Conservation (phyloP, 2,797 vertebrate genomes). For the Galagoides demidoff region DNA sequence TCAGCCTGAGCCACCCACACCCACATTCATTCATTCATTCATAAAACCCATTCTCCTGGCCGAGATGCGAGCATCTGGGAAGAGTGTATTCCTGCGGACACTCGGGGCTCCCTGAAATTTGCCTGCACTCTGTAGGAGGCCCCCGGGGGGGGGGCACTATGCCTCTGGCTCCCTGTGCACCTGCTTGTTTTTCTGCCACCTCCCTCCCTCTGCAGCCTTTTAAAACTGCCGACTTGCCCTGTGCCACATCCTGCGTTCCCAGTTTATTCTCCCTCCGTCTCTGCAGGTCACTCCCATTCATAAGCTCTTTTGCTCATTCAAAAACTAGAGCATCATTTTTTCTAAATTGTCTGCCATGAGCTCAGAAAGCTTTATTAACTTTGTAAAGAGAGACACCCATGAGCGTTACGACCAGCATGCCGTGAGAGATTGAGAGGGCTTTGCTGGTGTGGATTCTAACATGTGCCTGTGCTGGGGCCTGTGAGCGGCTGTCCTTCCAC, state of each 20-base stretch:
- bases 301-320: conserved; percentile 57
- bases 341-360: background rate
- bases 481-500: background rate
- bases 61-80: rapidly evolving
- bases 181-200: background rate
- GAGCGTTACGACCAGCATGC: background rate
- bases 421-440: rapidly evolving
- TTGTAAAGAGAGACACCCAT: background rate
- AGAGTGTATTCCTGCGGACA: rapidly evolving
- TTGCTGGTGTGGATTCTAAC: background rate
- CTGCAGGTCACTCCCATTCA: background rate
- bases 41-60: background rate
- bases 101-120: background rate
- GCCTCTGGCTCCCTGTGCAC: background rate
- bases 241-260: background rate
- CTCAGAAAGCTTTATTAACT: background rate
- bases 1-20: background rate
- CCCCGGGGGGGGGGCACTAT: rapidly evolving
- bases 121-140: background rate
- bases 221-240: background rate
- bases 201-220: background rate
- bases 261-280: background rate
- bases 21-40: background rate
- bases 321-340: background rate
- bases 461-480: rapidly evolving